Conservation (phyloP, 2,797 vertebrate species). For the Schizopygopsis pylzovi region DNA sequence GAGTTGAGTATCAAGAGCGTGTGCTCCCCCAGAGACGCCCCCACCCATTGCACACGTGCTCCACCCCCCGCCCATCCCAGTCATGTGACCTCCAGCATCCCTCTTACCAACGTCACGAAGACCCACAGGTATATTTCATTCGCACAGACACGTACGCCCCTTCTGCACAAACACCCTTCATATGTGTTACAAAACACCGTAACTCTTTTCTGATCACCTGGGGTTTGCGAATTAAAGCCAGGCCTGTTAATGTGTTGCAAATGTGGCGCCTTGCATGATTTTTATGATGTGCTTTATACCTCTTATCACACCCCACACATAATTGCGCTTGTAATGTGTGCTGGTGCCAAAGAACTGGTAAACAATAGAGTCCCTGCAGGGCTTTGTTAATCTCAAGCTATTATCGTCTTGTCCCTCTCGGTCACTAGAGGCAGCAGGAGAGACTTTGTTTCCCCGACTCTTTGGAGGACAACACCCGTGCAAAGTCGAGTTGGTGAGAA, state of each 20-base stretch:
- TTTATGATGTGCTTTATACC: conserved; percentile 55
- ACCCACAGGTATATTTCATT: conserved; percentile 59
- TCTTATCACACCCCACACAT: conserved; percentile 44
- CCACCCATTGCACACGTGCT: conserved; percentile 26
- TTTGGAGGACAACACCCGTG: conserved; percentile 36
- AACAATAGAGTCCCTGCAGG: conserved; percentile 55
- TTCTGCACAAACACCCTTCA: conserved; percentile 11
- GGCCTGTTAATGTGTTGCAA: conserved; percentile 36
- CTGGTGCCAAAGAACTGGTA: conserved; percentile 58
- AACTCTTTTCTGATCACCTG: conserved; percentile 29
- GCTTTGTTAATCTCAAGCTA: conserved; percentile 55
- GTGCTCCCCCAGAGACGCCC: conserved; percentile 16
- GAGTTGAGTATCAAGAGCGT: conserved; percentile 34
- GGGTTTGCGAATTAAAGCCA: conserved; percentile 43
- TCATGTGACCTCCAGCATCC: conserved; percentile 57
- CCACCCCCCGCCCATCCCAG: neutral
- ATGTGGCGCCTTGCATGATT: conserved; percentile 39
- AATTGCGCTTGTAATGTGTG: conserved; percentile 59
- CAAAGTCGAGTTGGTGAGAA: conserved; percentile 58
- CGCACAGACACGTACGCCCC: neutral
- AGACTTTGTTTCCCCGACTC: conserved; percentile 26
- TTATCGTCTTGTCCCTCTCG: conserved; percentile 53
- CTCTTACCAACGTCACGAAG: conserved; percentile 17
- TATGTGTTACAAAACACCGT: conserved; percentile 19
- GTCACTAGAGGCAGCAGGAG: conserved; percentile 58